Evolutionary conservation across 2,797 vertebrate genomes (phyloP), one percentile per base, ranked within the genome.

Genomic region (Sebastes iracundus): DNA sequence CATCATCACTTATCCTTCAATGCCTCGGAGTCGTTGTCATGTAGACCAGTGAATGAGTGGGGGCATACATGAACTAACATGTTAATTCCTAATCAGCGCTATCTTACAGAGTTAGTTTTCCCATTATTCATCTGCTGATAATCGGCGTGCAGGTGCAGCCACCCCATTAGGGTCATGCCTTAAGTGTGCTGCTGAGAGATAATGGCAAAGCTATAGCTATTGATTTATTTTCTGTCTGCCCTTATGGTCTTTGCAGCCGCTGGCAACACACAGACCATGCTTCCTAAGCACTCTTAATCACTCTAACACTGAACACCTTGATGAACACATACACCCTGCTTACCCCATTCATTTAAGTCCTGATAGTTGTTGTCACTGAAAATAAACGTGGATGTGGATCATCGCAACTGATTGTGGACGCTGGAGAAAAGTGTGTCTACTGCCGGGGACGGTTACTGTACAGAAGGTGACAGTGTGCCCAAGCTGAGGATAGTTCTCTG

Each of bases 121-220:
- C 81, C 81, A 86, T 87, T 81, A 89, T 79, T 88, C 79, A 74
- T 77, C 59, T 73, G 81, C 77, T 80, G 76, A 75, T 85, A 85
- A 90, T 87, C 74, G 62, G 73, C 62, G 70, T 84, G 75, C 70
- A 83, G 75, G 38, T 60, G 82, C 86, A 88, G 72, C 75, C 84
- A 30, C 76, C 81, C 81, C 84, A 86, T 91, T 87, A 81, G 70
- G 80, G 83, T 82, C 76, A 56, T 76, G 67, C 63, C 64, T 90
- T 84, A 88, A 89, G 86, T 88, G 90, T 84, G 78, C 76, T 80
- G 74, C 86, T 56, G 60, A 73, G 74, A 83, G 89, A 92, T 92
- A 92, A 93, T 90, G 83, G 83, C 32, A 49, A 35, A 68, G 58
- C 85, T 81, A 60, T 82, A 82, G 55, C 38, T 90, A 93, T 90